A percentile compares a stretch with the other conserved stretches of the same genome.
phyloP scores from a whole-genome alignment of 2,888 invertebrate species.

The Hirtodrosophila histrioides region DNA sequence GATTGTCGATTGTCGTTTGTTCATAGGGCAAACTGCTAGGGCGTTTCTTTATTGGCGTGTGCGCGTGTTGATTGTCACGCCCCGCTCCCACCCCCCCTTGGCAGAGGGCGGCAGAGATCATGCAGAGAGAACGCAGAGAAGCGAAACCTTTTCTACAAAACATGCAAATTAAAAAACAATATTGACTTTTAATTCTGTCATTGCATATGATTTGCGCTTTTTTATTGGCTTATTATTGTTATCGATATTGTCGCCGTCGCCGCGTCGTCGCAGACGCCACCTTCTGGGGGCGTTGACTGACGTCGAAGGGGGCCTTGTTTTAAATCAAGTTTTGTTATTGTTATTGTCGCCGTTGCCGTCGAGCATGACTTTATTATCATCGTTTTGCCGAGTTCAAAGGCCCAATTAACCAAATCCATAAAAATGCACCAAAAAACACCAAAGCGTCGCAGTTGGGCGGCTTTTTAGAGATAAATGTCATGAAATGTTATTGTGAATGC shows the following conservation, averaged over 20 bases:
- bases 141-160: constrained; percentile 35
- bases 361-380: constrained; percentile 51
- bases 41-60: constrained; percentile 22
- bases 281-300: constrained; percentile 72
- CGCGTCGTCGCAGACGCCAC: constrained; percentile 17
- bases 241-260: constrained; percentile 19
- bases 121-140: constrained; percentile 1
- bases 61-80: constrained; percentile 19
- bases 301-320: constrained; percentile 31
- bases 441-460: constrained; percentile 21
- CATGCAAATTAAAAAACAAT: constrained; percentile 52
- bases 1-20: constrained; percentile 14
- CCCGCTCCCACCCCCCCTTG: constrained; percentile 14
- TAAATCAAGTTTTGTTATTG: constrained; percentile 68
- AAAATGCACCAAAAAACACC: constrained; percentile 37
- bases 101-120: too few relatives aligned
- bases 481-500: constrained; percentile 55
- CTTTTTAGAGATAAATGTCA: constrained; percentile 60
- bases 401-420: constrained; percentile 70
- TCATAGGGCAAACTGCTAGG: constrained; percentile 32
- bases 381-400: constrained; percentile 67
- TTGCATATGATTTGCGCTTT: constrained; percentile 42
- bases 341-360: constrained; percentile 28
- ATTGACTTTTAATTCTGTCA: constrained; percentile 53
- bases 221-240: constrained; percentile 41